Conservation (phyloP, 2,113 vertebrate genomes). For the Channa maculata region DNA sequence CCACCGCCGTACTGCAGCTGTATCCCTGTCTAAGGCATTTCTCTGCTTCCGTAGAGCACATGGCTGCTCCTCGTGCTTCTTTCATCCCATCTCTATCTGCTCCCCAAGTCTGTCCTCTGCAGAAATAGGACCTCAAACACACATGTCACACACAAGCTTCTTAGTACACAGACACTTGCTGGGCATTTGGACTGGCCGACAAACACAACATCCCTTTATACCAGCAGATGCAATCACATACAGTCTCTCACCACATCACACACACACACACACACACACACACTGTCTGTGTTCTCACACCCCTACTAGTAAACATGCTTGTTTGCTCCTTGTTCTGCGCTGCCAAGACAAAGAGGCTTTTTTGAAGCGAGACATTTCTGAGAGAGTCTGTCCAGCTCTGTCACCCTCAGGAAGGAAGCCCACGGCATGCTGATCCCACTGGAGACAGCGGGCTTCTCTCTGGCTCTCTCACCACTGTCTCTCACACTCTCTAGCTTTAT, state of each 20-base stretch:
- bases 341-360: slow-evolving; percentile 70
- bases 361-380: slow-evolving; percentile 67
- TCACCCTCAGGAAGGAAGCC: slow-evolving; percentile 68
- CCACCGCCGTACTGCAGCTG: slow-evolving; percentile 58
- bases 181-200: slow-evolving; percentile 19
- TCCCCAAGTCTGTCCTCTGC: slow-evolving; percentile 52
- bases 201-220: slow-evolving; percentile 41
- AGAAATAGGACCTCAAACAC: slow-evolving; percentile 22
- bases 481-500: slow-evolving; percentile 10
- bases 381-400: slow-evolving; percentile 57
- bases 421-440: slow-evolving; percentile 67
- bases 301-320: slow-evolving; percentile 56
- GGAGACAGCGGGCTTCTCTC: slow-evolving; percentile 50
- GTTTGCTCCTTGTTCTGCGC: slow-evolving; percentile 62
- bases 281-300: slow-evolving; percentile 47
- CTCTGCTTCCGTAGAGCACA: slow-evolving; percentile 69
- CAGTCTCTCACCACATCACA: slow-evolving; percentile 18
- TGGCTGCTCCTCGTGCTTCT: slow-evolving; percentile 66
- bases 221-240: slow-evolving; percentile 32
- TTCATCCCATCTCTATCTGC: slow-evolving; percentile 68
- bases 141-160: slow-evolving; percentile 18
- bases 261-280: slow-evolving; percentile 17
- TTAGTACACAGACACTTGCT: slow-evolving; percentile 28
- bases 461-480: slow-evolving; percentile 65
- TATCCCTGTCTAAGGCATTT: slow-evolving; percentile 53